Percentiles rank a stretch among this genome's conserved stretches.
These are phyloP conservation scores for Notolabrus celidotus DNA, from an alignment of 2,797 vertebrate genomes.

Conservation along the genomic window DNA sequence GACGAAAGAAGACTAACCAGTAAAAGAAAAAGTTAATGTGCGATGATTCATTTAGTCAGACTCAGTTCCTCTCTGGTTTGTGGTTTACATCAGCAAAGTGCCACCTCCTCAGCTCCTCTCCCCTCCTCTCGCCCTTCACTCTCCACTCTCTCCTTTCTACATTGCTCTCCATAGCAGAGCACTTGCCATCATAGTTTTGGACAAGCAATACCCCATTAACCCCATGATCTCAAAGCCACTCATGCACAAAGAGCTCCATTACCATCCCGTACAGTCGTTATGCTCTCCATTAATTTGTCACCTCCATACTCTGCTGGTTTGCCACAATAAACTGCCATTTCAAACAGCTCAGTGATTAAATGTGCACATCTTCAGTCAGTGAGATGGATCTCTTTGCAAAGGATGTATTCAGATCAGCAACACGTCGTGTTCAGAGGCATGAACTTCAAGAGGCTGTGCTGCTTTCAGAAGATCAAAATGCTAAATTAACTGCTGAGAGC, in stretches of 20 bases:
- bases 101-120: not conserved
- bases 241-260: slow-evolving; percentile 66
- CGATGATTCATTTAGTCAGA: no score
- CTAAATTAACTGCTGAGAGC: slow-evolving; percentile 24
- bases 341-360: slow-evolving; percentile 45
- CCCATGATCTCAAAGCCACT: slow-evolving; percentile 49
- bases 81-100: not conserved
- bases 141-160: not conserved
- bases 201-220: slow-evolving; percentile 62
- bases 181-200: slow-evolving; percentile 1
- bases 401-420: slow-evolving; percentile 6
- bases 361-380: slow-evolving; percentile 26
- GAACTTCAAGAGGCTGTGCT: not conserved
- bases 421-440: not conserved
- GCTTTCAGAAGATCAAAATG: slow-evolving; percentile 12
- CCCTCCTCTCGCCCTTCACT: not conserved
- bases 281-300: slow-evolving; percentile 55
- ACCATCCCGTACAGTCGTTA: slow-evolving; percentile 39
- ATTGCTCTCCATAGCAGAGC: slow-evolving; percentile 1
- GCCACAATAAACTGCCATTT: slow-evolving; percentile 50
- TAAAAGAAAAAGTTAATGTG: not conserved
- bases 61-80: not conserved
- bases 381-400: slow-evolving; percentile 25
- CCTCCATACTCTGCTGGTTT: slow-evolving; percentile 46
- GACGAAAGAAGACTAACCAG: not conserved